A percentile compares a stretch with the other conserved stretches of the same genome.
Evolutionary conservation across 2,113 vertebrate species (phyloP).

Genomic region (Ptyas mucosa): DNA sequence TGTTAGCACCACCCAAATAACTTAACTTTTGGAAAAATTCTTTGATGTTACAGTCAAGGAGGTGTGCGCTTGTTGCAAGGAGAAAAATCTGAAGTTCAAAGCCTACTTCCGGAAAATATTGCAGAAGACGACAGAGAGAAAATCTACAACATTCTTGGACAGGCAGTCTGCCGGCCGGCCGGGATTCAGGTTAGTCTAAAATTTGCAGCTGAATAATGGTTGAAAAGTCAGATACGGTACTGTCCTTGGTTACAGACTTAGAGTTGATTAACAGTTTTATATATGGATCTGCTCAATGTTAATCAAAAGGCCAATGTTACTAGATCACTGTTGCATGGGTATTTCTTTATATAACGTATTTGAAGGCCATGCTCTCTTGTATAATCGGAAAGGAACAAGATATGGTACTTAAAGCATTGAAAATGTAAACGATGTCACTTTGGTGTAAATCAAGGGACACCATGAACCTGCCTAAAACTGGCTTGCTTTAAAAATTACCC

Average conservation of each 20-base stretch:
- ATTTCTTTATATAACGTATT: neutral
- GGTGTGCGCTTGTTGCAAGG: slow-evolving; percentile 88
- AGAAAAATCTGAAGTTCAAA: slow-evolving; percentile 93
- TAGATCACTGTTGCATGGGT: neutral
- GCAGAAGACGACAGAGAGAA: slow-evolving; percentile 88
- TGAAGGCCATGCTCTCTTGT: neutral
- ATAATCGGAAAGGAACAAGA: neutral
- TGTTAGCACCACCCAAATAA: neutral
- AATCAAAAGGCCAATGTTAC: neutral
- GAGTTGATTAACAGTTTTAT: neutral
- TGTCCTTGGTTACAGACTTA: neutral
- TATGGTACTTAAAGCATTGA: neutral
- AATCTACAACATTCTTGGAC: slow-evolving; percentile 93
- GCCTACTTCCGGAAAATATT: slow-evolving; percentile 82
- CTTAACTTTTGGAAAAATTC: neutral
- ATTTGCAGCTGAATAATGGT: neutral
- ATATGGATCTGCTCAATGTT: neutral
- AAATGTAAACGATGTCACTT: neutral
- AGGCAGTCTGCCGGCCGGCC: slow-evolving; percentile 94
- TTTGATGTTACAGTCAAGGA: slow-evolving; percentile 83
- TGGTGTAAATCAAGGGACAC: neutral
- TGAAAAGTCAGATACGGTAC: neutral
- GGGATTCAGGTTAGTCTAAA: slow-evolving; percentile 86
- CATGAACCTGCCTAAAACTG: neutral
- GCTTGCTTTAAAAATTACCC: neutral